Evolutionary conservation across 2,888 invertebrate species (phyloP).

Genomic region (Pimpla rufipes): DNA sequence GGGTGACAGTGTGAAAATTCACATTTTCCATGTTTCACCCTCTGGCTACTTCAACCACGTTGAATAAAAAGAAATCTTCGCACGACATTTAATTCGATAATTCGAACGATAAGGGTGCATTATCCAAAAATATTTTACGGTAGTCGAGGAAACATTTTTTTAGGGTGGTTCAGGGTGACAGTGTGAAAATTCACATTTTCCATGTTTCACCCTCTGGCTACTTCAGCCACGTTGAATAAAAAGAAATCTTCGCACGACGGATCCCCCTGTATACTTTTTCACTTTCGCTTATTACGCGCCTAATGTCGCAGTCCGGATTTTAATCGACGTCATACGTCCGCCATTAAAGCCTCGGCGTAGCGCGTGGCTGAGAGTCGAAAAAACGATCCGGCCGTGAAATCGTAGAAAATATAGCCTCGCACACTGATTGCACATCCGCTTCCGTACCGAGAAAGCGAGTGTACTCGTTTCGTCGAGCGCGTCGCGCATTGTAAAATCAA

Average conservation of each 20-base stretch:
- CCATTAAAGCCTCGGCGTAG: slow-evolving; percentile 39
- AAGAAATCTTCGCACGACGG: slow-evolving; percentile 37
- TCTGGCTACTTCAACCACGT: slow-evolving; percentile 2
- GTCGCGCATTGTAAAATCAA: slow-evolving; percentile 69
- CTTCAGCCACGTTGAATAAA: slow-evolving; percentile 12
- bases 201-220: background rate
- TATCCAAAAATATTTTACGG: slow-evolving; percentile 2
- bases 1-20: slow-evolving; percentile 18
- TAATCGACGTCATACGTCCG: slow-evolving; percentile 49
- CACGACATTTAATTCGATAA: slow-evolving; percentile 42
- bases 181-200: slow-evolving; percentile 19
- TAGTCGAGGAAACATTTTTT: background rate
- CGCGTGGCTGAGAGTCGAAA: slow-evolving; percentile 18
- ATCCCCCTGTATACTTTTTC: background rate
- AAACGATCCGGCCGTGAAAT: slow-evolving; percentile 70
- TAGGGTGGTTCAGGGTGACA: background rate
- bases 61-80: slow-evolving; percentile 40
- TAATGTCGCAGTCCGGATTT: slow-evolving; percentile 44
- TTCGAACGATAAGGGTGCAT: slow-evolving; percentile 21
- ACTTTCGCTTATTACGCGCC: background rate
- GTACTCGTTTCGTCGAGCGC: slow-evolving; percentile 73
- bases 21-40: background rate
- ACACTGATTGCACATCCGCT: slow-evolving; percentile 83
- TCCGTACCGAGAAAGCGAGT: slow-evolving; percentile 76
- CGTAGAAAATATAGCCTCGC: slow-evolving; percentile 72